Conservation (phyloP, 2,888 invertebrate species). For the Phrixothrix hirtus region DNA sequence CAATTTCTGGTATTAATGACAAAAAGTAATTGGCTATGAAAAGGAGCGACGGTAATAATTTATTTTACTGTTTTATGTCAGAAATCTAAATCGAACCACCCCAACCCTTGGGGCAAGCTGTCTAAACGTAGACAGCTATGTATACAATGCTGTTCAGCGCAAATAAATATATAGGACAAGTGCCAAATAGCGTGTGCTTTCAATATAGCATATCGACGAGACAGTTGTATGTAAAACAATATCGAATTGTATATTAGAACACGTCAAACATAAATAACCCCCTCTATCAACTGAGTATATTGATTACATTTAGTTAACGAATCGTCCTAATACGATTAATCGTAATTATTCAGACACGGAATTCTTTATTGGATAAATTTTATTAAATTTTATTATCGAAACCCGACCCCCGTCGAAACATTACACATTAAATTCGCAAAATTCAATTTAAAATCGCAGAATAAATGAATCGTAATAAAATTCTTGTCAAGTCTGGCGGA, state of each 20-base stretch:
- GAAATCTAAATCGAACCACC: constrained; percentile 31
- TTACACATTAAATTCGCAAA: constrained; percentile 44
- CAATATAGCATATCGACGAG: constrained; percentile 8
- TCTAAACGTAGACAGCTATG: constrained; percentile 33
- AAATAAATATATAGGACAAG: constrained; percentile 32
- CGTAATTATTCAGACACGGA: too few relatives aligned
- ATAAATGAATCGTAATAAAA: constrained; percentile 53
- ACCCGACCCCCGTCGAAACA: constrained; percentile 38
- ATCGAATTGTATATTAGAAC: too few relatives aligned
- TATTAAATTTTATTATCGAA: constrained; percentile 29
- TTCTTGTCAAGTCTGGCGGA: constrained; percentile 49
- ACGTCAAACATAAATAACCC: too few relatives aligned
- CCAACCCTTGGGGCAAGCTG: constrained; percentile 28
- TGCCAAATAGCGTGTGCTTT: constrained; percentile 28
- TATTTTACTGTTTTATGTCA: constrained; percentile 29
- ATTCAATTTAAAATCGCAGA: constrained; percentile 46
- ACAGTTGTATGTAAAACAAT: constrained; percentile 11
- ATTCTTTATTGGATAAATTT: constrained; percentile 9
- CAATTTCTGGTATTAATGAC: too few relatives aligned
- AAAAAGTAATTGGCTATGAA: constrained; percentile 2
- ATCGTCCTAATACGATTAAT: too few relatives aligned
- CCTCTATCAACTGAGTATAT: too few relatives aligned
- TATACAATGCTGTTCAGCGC: constrained; percentile 28
- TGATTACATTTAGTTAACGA: too few relatives aligned
- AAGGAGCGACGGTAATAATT: constrained; percentile 27